Evolutionary conservation across 2,888 invertebrate species (phyloP).

Genomic region (Catonia carolina): DNA sequence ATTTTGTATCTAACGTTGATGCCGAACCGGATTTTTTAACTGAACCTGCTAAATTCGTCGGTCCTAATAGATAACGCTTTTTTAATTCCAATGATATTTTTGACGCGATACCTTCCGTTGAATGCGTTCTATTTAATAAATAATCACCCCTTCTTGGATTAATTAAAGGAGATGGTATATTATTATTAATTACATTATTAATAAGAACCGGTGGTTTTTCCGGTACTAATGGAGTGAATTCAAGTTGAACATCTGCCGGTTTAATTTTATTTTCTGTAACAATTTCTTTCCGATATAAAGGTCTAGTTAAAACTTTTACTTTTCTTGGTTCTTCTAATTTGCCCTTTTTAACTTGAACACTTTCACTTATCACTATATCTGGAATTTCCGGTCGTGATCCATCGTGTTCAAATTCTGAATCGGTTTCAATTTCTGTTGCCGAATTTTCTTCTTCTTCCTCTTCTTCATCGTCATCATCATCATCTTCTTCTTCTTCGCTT

Average conservation of each 20-base stretch:
- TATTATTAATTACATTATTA: conserved; percentile 25
- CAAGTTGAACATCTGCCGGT: conserved; percentile 40
- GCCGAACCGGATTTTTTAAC: conserved; percentile 78
- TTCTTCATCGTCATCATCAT: conserved; percentile 41
- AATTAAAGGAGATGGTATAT: conserved; percentile 43
- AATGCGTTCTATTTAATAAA: conserved; percentile 71
- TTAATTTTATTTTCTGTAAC: conserved; percentile 5
- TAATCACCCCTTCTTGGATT: conserved; percentile 64
- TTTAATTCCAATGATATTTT: conserved; percentile 82
- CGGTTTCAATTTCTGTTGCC: conserved; percentile 86
- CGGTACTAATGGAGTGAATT: conserved; percentile 43
- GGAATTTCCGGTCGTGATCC: conserved; percentile 61
- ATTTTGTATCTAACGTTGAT: conserved; percentile 74
- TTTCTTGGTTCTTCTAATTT: conserved; percentile 35
- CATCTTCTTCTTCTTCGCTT: conserved; percentile 38
- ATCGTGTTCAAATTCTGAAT: conserved; percentile 86
- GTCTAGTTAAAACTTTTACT: conserved; percentile 34
- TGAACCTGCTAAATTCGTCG: conserved; percentile 54
- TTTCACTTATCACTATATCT: conserved; percentile 67
- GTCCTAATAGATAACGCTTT: conserved; percentile 74
- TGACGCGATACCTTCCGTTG: conserved; percentile 80
- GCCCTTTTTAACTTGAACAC: conserved; percentile 52
- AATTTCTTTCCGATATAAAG: conserved; percentile 20
- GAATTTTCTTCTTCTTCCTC: conserved; percentile 70
- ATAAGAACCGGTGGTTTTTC: conserved; percentile 24